Conservation (phyloP, 2,888 invertebrate genomes). For the Molanna angustata region DNA sequence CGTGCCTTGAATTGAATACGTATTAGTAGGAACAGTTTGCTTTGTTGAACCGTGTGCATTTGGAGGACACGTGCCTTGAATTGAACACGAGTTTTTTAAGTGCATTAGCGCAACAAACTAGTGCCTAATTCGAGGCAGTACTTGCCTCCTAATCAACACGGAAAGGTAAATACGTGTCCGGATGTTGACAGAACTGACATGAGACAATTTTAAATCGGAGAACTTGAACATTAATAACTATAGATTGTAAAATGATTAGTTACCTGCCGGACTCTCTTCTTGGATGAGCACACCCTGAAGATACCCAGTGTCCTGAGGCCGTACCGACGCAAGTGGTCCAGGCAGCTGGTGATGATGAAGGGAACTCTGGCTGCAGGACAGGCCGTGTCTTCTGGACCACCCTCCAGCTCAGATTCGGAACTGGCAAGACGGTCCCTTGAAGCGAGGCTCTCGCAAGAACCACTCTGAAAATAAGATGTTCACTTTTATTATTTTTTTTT, state of each 20-base stretch:
- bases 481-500: too few species aligned
- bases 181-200: too few species aligned
- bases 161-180: too few species aligned
- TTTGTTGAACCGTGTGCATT: too few species aligned
- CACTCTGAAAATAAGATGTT: slow-evolving; percentile 58
- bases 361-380: slow-evolving; percentile 64
- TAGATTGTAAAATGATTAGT: slow-evolving; percentile 15
- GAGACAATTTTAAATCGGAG: too few species aligned
- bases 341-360: slow-evolving; percentile 73
- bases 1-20: too few species aligned
- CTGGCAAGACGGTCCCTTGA: slow-evolving; percentile 55
- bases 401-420: slow-evolving; percentile 54
- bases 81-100: too few species aligned
- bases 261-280: slow-evolving; percentile 89
- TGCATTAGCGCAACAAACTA: too few species aligned
- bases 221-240: not conserved
- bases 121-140: too few species aligned
- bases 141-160: too few species aligned
- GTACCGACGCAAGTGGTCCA: slow-evolving; percentile 75
- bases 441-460: slow-evolving; percentile 72
- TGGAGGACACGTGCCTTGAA: too few species aligned
- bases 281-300: slow-evolving; percentile 89
- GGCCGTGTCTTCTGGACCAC: slow-evolving; percentile 55
- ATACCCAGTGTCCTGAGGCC: slow-evolving; percentile 85
- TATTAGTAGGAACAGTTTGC: too few species aligned